These are phyloP conservation scores for Biston stratarius DNA, from an alignment of 2,888 invertebrate genomes.

Conservation along the genomic window DNA sequence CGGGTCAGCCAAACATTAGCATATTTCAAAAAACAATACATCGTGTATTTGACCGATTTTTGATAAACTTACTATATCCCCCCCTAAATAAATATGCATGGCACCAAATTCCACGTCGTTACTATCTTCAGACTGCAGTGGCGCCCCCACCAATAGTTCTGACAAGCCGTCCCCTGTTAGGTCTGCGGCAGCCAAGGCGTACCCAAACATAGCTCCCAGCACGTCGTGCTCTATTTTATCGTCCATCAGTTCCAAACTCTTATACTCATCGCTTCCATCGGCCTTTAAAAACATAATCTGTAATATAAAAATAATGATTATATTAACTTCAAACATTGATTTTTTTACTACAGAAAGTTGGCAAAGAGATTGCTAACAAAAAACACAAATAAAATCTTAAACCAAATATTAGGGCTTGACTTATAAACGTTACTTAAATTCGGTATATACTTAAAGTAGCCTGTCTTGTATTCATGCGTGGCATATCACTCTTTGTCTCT, in stretches of 20 bases:
- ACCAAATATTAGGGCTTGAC: no score
- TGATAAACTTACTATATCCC: conserved; percentile 48
- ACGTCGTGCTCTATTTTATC: conserved; percentile 28
- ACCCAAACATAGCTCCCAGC: conserved; percentile 87
- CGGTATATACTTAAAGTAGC: no score
- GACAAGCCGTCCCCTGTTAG: conserved; percentile 82
- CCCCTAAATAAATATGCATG: conserved; percentile 78
- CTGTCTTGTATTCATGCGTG: no score
- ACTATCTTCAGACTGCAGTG: conserved; percentile 60
- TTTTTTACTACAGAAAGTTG: no score
- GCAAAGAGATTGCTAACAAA: no score
- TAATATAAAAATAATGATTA: conserved; percentile 19
- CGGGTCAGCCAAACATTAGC: no score
- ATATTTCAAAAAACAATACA: no score
- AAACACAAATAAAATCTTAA: no score
- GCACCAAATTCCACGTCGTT: conserved; percentile 80
- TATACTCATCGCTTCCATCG: neutral
- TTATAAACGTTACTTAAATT: no score
- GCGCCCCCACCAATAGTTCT: conserved; percentile 88
- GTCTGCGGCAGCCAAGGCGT: conserved; percentile 75
- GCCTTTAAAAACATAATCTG: conserved; percentile 50
- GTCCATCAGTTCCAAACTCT: neutral
- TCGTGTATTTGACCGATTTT: neutral
- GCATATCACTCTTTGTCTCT: no score
- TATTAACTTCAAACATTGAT: no score